Percentiles rank a stretch among this genome's conserved stretches.
Conservation (phyloP, 92 coral and sea anemone species). For the Palythoa caribaeorum region DNA sequence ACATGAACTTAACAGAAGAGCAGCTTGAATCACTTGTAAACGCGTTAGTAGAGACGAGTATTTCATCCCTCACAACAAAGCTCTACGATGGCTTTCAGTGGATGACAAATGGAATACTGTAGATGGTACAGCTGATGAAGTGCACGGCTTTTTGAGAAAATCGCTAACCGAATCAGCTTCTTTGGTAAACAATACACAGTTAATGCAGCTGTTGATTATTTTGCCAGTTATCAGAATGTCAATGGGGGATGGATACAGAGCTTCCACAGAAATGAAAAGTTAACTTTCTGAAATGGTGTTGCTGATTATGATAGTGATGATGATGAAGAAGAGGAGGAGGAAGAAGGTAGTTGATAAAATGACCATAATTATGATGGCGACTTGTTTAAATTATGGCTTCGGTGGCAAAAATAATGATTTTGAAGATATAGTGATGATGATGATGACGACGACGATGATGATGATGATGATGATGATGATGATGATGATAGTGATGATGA, state of each 20-base stretch:
- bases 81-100: conserved; percentile 99
- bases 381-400: no score
- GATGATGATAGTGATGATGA: not conserved
- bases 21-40: conserved; percentile 91
- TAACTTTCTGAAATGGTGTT: not conserved
- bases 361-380: no score
- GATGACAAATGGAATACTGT: conserved; percentile 95
- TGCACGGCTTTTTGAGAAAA: not conserved
- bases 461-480: not conserved
- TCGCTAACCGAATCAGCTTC: not conserved
- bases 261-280: not conserved
- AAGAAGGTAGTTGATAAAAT: not conserved
- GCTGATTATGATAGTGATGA: not conserved
- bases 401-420: not conserved
- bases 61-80: conserved; percentile 93
- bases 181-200: not conserved
- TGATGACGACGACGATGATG: not conserved
- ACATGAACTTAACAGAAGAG: conserved; percentile 97
- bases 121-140: not conserved
- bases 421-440: not conserved
- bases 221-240: not conserved
- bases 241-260: not conserved
- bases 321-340: not conserved
- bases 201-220: not conserved
- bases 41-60: conserved; percentile 94